These are phyloP conservation scores for Micromussa lordhowensis DNA, from an alignment of 92 coral and sea anemone species.

Conservation along the genomic window DNA sequence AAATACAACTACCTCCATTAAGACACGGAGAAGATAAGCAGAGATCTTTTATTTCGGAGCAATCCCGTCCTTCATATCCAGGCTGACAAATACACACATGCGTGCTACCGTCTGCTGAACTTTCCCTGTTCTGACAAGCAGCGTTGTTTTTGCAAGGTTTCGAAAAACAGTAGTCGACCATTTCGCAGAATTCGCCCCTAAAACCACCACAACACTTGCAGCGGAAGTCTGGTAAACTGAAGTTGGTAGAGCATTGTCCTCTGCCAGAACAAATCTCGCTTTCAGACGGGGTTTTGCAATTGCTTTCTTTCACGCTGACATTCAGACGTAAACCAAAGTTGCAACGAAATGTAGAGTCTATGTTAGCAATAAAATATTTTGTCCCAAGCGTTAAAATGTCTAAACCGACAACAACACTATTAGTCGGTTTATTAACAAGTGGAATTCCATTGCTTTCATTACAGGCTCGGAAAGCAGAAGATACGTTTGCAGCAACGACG, in stretches of 20 bases:
- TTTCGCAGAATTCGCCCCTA: conserved; percentile 93
- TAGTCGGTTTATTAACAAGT: conserved; percentile 61
- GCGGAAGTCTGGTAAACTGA: conserved; percentile 75
- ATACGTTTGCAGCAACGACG: conserved; percentile 68
- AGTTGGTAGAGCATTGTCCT: conserved; percentile 91
- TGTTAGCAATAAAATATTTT: conserved; percentile 89
- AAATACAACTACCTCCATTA: conserved; percentile 78
- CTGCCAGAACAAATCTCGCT: conserved; percentile 72
- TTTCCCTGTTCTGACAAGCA: conserved; percentile 76
- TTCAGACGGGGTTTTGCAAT: conserved; percentile 74
- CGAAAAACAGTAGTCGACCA: conserved; percentile 86
- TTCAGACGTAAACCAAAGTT: conserved; percentile 96
- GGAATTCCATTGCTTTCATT: conserved; percentile 84
- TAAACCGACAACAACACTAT: conserved; percentile 64
- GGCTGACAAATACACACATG: conserved; percentile 84
- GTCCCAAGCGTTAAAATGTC: conserved; percentile 75
- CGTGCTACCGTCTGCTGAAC: conserved; percentile 55
- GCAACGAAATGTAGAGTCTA: conserved; percentile 92
- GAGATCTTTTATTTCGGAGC: conserved; percentile 88
- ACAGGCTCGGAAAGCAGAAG: conserved; percentile 82
- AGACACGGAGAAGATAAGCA: conserved; percentile 89
- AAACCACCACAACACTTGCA: conserved; percentile 98
- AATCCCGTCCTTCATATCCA: conserved; percentile 91
- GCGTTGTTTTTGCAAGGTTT: conserved; percentile 93
- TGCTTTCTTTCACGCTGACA: conserved; percentile 91